Evolutionary conservation across 2,113 vertebrate species (phyloP).

Genomic region (Ceratotherium simum): DNA sequence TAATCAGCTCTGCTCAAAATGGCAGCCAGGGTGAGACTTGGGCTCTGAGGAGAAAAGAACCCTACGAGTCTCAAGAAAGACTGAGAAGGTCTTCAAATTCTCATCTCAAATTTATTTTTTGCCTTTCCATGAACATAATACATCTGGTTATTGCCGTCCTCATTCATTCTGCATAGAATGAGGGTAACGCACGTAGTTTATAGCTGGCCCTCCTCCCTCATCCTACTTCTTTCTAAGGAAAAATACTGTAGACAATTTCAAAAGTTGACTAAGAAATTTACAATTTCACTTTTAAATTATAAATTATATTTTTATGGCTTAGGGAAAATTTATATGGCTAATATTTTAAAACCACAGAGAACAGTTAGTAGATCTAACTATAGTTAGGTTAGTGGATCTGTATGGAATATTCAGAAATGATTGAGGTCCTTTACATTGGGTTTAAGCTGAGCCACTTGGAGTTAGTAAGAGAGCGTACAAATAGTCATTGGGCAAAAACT

Average conservation of each 20-base stretch:
- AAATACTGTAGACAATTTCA: conserved; percentile 14
- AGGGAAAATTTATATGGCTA: conserved; percentile 9
- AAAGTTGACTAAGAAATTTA: conserved; percentile 22
- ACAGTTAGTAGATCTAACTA: neutral
- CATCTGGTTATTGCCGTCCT: neutral
- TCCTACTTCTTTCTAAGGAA: neutral
- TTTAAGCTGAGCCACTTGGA: neutral
- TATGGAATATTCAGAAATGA: neutral
- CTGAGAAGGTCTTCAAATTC: neutral
- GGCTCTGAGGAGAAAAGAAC: neutral
- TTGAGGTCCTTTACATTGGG: neutral
- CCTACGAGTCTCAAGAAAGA: neutral
- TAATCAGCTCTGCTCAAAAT: conserved; percentile 39
- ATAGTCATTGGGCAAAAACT: neutral
- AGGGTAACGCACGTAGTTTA: neutral
- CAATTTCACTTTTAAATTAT: conserved; percentile 41
- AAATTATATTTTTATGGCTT: neutral
- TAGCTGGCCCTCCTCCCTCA: neutral
- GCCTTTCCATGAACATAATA: neutral
- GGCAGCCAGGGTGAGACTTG: neutral
- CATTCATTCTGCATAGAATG: neutral
- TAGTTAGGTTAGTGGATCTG: neutral
- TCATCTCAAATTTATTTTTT: conserved; percentile 46
- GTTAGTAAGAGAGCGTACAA: neutral
- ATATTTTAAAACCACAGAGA: conserved; percentile 37